phyloP scores from a whole-genome alignment of 2,888 invertebrate genomes.

The Gonocerus acuteangulatus region DNA sequence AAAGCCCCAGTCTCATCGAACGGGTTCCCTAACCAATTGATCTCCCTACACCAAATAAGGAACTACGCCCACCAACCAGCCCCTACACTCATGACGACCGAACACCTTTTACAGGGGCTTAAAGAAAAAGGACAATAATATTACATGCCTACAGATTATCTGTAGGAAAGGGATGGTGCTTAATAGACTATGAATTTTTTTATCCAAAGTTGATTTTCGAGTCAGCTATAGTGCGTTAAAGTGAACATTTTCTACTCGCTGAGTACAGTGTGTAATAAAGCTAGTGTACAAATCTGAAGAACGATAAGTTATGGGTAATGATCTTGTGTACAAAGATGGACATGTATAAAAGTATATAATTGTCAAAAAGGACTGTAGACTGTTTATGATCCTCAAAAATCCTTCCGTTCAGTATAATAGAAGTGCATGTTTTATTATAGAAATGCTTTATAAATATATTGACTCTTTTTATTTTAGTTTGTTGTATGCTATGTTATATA shows the following conservation, averaged over 20 bases:
- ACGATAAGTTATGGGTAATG: background rate
- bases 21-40: conserved; percentile 83
- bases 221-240: background rate
- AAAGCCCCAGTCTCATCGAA: conserved; percentile 55
- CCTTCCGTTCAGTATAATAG: conserved; percentile 7
- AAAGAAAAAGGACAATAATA: conserved; percentile 40
- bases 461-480: conserved; percentile 10
- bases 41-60: conserved; percentile 91
- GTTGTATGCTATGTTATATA: conserved; percentile 10
- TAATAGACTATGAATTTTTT: conserved; percentile 18
- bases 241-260: conserved; percentile 11
- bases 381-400: background rate
- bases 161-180: conserved; percentile 28
- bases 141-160: conserved; percentile 23
- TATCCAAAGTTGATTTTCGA: conserved; percentile 1
- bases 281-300: conserved; percentile 11
- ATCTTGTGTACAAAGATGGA: background rate
- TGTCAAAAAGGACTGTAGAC: background rate
- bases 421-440: conserved; percentile 17
- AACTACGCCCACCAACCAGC: conserved; percentile 91
- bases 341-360: background rate
- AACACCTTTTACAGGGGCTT: conserved; percentile 40
- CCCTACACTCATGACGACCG: conserved; percentile 43
- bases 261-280: conserved; percentile 8
- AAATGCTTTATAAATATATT: conserved; percentile 8